Conservation (phyloP, 2,113 vertebrate genomes). For the Pontoporia blainvillei region DNA sequence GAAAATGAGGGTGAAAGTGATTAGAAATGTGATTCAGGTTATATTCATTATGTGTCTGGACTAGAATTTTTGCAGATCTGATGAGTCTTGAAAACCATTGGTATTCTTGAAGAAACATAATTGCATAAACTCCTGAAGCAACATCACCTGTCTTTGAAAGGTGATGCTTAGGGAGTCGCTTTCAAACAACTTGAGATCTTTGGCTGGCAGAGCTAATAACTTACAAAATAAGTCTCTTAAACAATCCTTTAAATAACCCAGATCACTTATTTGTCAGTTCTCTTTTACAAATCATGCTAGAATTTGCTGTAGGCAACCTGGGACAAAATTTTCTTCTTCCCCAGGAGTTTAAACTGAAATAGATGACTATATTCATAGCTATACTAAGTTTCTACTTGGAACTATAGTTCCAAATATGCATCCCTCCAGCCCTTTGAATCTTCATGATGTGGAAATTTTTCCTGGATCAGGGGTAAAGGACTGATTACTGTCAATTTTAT, state of each 20-base stretch:
- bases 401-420: neutral
- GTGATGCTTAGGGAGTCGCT: neutral
- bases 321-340: neutral
- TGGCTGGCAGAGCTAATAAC: neutral
- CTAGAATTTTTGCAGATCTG: neutral
- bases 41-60: neutral
- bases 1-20: neutral
- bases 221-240: neutral
- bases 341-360: neutral
- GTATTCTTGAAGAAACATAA: neutral
- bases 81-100: neutral
- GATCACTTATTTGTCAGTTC: neutral
- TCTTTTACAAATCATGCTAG: neutral
- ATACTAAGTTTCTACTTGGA: neutral
- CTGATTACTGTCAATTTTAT: conserved; percentile 57
- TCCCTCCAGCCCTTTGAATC: neutral
- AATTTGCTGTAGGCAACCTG: neutral
- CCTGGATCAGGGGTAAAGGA: neutral
- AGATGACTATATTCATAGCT: neutral
- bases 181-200: conserved; percentile 25
- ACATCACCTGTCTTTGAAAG: neutral
- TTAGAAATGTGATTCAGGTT: neutral
- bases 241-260: neutral
- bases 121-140: conserved; percentile 4
- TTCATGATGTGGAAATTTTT: neutral